Base-by-base conservation (phyloP, 2,797 vertebrate genomes). In the Pitangus sulphuratus region DNA sequence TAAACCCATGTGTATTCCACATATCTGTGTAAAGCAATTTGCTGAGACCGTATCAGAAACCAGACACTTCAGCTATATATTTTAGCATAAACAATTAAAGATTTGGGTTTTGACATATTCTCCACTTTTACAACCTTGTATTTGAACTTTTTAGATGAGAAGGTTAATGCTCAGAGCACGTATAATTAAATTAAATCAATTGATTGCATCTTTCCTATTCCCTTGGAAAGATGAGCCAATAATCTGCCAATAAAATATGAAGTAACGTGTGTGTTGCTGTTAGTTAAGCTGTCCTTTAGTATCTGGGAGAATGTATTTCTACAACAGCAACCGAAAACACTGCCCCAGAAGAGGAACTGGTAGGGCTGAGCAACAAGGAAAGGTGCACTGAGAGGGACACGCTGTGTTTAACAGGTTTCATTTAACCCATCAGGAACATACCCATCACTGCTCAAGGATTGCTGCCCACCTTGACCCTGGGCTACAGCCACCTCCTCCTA, bases 221-320 rank as follows among this genome's bases (percentile, higher is more conserved):
- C 71, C 47, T 31, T 26, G 19, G 40, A 61, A 66, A 81, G 70
- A 54, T 21, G 10, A 76, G 22, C 12, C 21, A 22, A 51, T 26
- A 22, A 44, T 33, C 22, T 31, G 37, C 19, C 71, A 56, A 7
- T 7, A 31, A 1, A 44, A 31, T 53, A 53, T 19, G 12, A 82
- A 79, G 20, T 2, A 26, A 17, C 1, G 2, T 3, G 33, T 3
- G 7, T 25, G 15, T 1, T 45, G 26, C 51, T 80, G 9, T 44
- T 44, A 40, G 10, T 57, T 47, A 40, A 58, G 9, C 14, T 74
- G 33, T 22, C 16, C 28, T 21, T 54, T 54, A 20, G 35, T 54
- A 68, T 47, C 51, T 56, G 11, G 12, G 12, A 62, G 37, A 74
- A 37, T 1, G 11, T 2, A 1, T 62, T 78, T 50, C 18, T 54